phyloP scores from a whole-genome alignment of 1,140 invertebrate genomes.

The Drosophila chauvacae region DNA sequence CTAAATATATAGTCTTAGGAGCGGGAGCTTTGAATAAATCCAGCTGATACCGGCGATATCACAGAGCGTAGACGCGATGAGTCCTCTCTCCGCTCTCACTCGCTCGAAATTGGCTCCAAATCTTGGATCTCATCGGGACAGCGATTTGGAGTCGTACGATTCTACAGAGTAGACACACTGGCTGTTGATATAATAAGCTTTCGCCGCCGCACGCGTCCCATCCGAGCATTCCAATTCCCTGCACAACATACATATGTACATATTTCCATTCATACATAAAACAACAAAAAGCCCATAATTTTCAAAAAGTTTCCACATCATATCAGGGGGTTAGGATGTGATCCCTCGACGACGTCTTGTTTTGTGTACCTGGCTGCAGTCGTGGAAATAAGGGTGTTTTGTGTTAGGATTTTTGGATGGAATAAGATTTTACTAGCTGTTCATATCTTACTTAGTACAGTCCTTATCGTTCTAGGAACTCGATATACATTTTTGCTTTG shows the following conservation, averaged over 20 bases:
- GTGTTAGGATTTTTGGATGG: too few relatives aligned
- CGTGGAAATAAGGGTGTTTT: neutral
- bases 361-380: slow-evolving; percentile 3
- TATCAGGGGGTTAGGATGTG: slow-evolving; percentile 26
- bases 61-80: slow-evolving; percentile 15
- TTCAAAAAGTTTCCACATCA: slow-evolving; percentile 39
- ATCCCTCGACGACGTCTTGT: neutral
- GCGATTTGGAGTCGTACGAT: slow-evolving; percentile 39
- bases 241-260: slow-evolving; percentile 1
- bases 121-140: slow-evolving; percentile 12
- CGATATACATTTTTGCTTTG: neutral
- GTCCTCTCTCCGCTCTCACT: slow-evolving; percentile 9
- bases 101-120: neutral
- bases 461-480: neutral
- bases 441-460: neutral
- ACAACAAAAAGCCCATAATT: slow-evolving; percentile 2
- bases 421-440: too few relatives aligned
- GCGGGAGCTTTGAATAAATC: slow-evolving; percentile 12
- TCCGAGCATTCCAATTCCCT: slow-evolving; percentile 14
- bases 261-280: neutral
- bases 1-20: slow-evolving; percentile 3
- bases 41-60: slow-evolving; percentile 33
- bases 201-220: slow-evolving; percentile 8
- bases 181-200: slow-evolving; percentile 33
- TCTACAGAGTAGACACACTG: slow-evolving; percentile 24